Conservation (phyloP, 2,797 vertebrate genomes). For the Artibeus jamaicensis region DNA sequence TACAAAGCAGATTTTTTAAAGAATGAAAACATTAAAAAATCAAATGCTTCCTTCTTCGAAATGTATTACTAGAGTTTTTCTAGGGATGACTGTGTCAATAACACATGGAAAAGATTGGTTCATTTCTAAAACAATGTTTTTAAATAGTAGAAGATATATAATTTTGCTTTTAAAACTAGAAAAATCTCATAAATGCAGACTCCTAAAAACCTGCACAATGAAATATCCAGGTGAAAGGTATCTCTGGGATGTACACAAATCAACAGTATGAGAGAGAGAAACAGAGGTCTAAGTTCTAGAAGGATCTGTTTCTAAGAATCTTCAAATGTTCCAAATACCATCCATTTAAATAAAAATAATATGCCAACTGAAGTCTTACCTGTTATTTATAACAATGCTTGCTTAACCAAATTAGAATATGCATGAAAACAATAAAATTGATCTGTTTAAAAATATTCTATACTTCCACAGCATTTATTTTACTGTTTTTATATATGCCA, state of each 20-base stretch:
- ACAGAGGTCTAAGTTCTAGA: not conserved
- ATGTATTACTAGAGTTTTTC: not conserved
- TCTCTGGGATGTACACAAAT: not conserved
- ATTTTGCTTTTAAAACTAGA: constrained; percentile 1
- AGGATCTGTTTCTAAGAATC: not conserved
- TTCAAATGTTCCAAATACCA: constrained; percentile 11
- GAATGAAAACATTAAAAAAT: not conserved
- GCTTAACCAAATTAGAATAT: not conserved
- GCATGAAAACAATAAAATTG: not conserved
- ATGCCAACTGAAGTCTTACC: not conserved
- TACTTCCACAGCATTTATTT: not conserved
- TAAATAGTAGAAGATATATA: not conserved
- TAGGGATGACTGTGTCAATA: not conserved
- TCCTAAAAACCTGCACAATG: not conserved
- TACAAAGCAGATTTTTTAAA: constrained; percentile 68
- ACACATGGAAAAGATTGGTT: not conserved
- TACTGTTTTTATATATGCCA: not conserved
- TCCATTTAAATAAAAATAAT: constrained; percentile 31
- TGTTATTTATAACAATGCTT: not conserved
- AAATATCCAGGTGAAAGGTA: not conserved
- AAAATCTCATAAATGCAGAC: not conserved
- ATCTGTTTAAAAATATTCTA: not conserved
- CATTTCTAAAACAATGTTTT: not conserved
- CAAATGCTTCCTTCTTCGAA: not conserved
- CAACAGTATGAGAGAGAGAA: not conserved